Evolutionary conservation across 2,797 vertebrate species (phyloP), one percentile per base, ranked within the genome.

Genomic region (Avahi laniger): DNA sequence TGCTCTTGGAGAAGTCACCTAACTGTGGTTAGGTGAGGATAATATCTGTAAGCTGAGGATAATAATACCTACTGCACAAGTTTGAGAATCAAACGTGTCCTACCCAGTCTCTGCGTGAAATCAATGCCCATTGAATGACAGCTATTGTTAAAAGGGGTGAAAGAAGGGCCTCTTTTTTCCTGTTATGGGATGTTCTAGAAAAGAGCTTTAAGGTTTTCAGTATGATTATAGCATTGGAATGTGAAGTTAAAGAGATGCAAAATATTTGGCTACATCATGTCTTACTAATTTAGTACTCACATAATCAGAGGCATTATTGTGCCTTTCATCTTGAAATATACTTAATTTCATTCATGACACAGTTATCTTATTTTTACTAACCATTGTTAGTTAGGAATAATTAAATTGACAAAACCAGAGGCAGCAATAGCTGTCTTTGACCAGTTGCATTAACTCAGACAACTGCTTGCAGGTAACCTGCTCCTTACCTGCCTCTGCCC

Each of bases 41-140:
- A 33, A 26, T 20, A 15, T 70, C 38, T 76, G 26, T 48, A 38
- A 59, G 28, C 33, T 70, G 30, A 80, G 22, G 28, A 48, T 17
- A 33, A 26, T 20, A 15, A 61, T 5, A 0, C 26, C 54, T 35
- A 0, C 22, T 4, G 5, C 33, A n/a, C 41, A 22, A 4, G 14
- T 22, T 46, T 65, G 69, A 80, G 91, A 65, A 70, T 33, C 2
- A 5, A 22, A 3, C 0, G 76, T 38, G 61, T 65, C 46, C 46
- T 41, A 4, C 43, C 38, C 15, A 10, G 4, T 17, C 61, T 35
- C 1, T 4, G 14, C 26, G 0, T 65, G n/a, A 48, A 75, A 38
- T 33, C 63, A 46, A 30, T 75, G 67, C 28, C 75, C 17, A 0
- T 20, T 79, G 54, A 14, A 5, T 69, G 26, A 12, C 7, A 59